These are phyloP conservation scores for Diabrotica undecimpunctata DNA, from an alignment of 1,140 invertebrate species.

Conservation along the genomic window DNA sequence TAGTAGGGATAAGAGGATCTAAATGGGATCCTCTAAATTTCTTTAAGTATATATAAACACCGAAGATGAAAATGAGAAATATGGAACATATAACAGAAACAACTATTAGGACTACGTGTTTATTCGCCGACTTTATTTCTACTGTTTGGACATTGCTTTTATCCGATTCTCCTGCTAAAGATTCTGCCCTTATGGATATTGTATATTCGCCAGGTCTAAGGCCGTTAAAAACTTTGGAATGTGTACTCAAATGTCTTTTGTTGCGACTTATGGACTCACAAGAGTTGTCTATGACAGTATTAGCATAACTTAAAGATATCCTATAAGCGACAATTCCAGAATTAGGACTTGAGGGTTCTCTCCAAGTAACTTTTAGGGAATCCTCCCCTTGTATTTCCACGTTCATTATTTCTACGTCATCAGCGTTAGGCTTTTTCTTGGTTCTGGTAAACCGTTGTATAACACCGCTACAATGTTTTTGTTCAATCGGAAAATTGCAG, in stretches of 20 bases:
- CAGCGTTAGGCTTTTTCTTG: conserved; percentile 38
- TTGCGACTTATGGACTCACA: not conserved
- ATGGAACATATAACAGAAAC: not conserved
- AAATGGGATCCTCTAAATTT: not conserved
- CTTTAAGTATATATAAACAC: not conserved
- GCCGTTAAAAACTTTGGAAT: conserved; percentile 21
- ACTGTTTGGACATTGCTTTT: conserved; percentile 13
- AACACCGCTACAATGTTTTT: conserved; percentile 39
- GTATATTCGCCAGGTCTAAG: conserved; percentile 63
- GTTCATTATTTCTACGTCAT: conserved; percentile 42
- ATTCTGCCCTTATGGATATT: conserved; percentile 58
- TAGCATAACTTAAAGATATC: conserved; percentile 52
- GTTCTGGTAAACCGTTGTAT: conserved; percentile 44
- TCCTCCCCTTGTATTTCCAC: conserved; percentile 40
- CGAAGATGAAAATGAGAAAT: not conserved
- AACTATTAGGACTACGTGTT: not conserved
- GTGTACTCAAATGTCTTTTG: not conserved
- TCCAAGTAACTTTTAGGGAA: conserved; percentile 55
- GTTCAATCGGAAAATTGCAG: conserved; percentile 46
- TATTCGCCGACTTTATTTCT: not conserved
- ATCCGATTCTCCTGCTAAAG: conserved; percentile 52
- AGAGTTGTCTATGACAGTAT: not conserved
- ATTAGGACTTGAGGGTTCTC: conserved; percentile 58
- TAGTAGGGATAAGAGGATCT: conserved; percentile 63
- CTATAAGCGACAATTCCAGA: conserved; percentile 60